Conservation (phyloP, 2,113 vertebrate genomes). For the Ciconia boyciana region DNA sequence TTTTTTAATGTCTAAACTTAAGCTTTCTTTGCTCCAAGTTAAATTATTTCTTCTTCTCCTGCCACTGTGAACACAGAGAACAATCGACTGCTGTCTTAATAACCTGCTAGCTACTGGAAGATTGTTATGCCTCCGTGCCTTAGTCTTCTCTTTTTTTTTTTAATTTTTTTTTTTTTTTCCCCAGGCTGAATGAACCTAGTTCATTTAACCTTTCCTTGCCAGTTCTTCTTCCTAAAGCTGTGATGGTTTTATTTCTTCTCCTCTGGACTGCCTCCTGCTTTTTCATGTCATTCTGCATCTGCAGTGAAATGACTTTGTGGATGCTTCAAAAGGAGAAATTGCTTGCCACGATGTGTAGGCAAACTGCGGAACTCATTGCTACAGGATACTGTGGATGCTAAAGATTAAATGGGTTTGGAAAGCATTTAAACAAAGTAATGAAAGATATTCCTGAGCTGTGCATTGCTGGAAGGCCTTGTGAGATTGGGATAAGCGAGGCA, state of each 20-base stretch:
- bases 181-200: slow-evolving; percentile 1
- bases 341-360: background rate
- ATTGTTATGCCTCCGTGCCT: slow-evolving; percentile 48
- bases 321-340: background rate
- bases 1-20: slow-evolving; percentile 25
- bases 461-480: background rate
- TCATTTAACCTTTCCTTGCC: slow-evolving; percentile 48
- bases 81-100: slow-evolving; percentile 60
- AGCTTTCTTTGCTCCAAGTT: slow-evolving; percentile 48
- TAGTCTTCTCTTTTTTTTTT: background rate
- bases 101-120: slow-evolving; percentile 51
- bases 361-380: slow-evolving; percentile 16
- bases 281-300: slow-evolving; percentile 27
- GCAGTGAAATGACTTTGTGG: slow-evolving; percentile 5
- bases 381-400: background rate
- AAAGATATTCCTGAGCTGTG: background rate
- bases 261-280: background rate
- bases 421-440: background rate
- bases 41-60: slow-evolving; percentile 59
- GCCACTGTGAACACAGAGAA: slow-evolving; percentile 48
- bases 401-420: slow-evolving; percentile 10
- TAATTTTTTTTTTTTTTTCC: background rate
- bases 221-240: slow-evolving; percentile 19
- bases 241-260: slow-evolving; percentile 23
- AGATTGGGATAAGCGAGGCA: background rate